Evolutionary conservation across 2,797 vertebrate species (phyloP).

Genomic region (Gambelia wislizenii): DNA sequence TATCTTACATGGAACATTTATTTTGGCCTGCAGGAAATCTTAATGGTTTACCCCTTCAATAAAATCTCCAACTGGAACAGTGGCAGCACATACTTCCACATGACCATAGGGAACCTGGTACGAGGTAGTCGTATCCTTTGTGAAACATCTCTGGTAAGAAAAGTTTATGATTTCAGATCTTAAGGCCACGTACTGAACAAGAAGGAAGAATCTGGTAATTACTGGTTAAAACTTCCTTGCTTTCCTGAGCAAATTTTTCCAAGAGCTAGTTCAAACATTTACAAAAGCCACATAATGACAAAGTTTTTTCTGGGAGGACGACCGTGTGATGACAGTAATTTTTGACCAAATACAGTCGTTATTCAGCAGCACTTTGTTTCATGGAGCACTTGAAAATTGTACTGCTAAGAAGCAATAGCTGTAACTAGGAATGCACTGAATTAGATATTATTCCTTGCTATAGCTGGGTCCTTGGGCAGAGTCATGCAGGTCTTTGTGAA

Average conservation of each 20-base stretch:
- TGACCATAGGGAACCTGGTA: constrained; percentile 91
- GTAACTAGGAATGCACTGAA: neutral
- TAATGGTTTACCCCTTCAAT: constrained; percentile 89
- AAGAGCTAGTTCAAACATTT: neutral
- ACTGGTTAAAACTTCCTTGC: neutral
- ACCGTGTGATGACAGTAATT: neutral
- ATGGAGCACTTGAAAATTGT: neutral
- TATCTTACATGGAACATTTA: neutral
- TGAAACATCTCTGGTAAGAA: constrained; percentile 95
- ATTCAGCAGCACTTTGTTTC: neutral
- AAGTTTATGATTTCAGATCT: neutral
- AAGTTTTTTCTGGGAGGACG: neutral
- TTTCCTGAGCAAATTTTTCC: neutral
- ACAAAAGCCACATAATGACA: neutral
- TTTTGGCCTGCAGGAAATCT: constrained; percentile 83
- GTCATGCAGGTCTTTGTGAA: neutral
- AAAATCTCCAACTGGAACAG: constrained; percentile 97
- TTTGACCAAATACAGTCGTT: neutral
- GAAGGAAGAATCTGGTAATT: neutral
- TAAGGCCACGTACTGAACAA: neutral
- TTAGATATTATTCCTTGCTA: neutral
- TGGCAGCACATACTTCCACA: constrained; percentile 97
- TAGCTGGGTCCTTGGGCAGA: neutral
- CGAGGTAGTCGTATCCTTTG: constrained; percentile 92
- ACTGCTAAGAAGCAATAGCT: neutral